Evolutionary conservation across 2,797 vertebrate genomes (phyloP).

Genomic region (Molossus molossus): DNA sequence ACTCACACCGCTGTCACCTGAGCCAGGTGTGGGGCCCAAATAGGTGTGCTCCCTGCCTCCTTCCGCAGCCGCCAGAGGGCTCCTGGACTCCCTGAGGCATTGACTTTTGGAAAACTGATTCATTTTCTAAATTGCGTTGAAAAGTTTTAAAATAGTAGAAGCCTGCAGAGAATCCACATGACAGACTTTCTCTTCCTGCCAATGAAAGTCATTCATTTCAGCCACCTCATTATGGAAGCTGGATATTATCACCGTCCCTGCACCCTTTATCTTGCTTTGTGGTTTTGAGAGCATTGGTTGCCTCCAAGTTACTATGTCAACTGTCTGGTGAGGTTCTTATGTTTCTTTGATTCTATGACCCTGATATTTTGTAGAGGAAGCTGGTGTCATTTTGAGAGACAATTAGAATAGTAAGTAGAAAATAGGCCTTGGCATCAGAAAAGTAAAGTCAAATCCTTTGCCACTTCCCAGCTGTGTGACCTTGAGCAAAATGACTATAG

Average conservation of each 20-base stretch:
- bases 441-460: neutral
- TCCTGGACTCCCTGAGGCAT: neutral
- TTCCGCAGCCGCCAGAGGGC: neutral
- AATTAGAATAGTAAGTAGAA: neutral
- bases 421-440: neutral
- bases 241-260: neutral
- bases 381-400: neutral
- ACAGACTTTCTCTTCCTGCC: neutral
- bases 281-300: neutral
- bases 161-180: neutral
- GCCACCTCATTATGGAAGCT: neutral
- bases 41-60: neutral
- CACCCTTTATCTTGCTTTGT: neutral
- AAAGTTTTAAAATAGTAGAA: neutral
- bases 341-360: slow-evolving; percentile 5
- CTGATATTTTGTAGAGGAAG: neutral
- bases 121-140: slow-evolving; percentile 22
- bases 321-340: neutral
- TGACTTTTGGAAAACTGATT: neutral
- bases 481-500: neutral
- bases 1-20: neutral
- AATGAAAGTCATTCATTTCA: neutral
- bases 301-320: neutral
- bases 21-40: neutral
- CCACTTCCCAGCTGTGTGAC: neutral